A percentile compares a stretch with the other conserved stretches of the same genome.
Conservation (phyloP, 1,140 invertebrate genomes). For the Calephelis nemesis region DNA sequence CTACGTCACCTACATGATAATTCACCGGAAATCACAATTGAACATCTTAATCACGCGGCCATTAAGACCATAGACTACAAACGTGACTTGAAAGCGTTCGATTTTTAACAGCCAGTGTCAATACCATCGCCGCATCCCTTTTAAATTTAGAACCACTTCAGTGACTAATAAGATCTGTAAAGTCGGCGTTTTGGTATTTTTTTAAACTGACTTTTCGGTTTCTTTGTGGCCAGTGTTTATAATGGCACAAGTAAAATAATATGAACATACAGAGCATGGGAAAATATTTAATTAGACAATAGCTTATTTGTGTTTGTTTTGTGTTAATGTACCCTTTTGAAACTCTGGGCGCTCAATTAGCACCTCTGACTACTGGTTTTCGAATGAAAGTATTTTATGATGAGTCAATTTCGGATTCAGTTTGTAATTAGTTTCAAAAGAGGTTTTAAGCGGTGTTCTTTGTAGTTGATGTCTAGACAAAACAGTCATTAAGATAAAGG, state of each 20-base stretch:
- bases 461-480: slow-evolving; percentile 47
- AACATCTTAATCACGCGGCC: slow-evolving; percentile 61
- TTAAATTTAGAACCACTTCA: slow-evolving; percentile 75
- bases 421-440: slow-evolving; percentile 44
- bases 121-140: slow-evolving; percentile 53
- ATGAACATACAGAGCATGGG: slow-evolving; percentile 55
- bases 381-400: slow-evolving; percentile 50
- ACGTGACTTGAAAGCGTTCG: slow-evolving; percentile 59
- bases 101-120: slow-evolving; percentile 56
- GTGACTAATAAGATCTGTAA: slow-evolving; percentile 73
- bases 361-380: slow-evolving; percentile 62
- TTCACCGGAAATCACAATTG: slow-evolving; percentile 45
- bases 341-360: slow-evolving; percentile 63
- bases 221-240: slow-evolving; percentile 49
- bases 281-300: slow-evolving; percentile 78
- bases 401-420: slow-evolving; percentile 53
- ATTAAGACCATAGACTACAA: slow-evolving; percentile 65
- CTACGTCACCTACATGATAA: slow-evolving; percentile 9
- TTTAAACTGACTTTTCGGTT: slow-evolving; percentile 49
- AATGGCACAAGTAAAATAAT: slow-evolving; percentile 37
- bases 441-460: slow-evolving; percentile 27
- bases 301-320: slow-evolving; percentile 76
- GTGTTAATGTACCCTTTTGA: slow-evolving; percentile 75
- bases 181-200: slow-evolving; percentile 54
- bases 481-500: slow-evolving; percentile 57